Conservation (phyloP, 2,888 invertebrate genomes). For the Pecten maximus region DNA sequence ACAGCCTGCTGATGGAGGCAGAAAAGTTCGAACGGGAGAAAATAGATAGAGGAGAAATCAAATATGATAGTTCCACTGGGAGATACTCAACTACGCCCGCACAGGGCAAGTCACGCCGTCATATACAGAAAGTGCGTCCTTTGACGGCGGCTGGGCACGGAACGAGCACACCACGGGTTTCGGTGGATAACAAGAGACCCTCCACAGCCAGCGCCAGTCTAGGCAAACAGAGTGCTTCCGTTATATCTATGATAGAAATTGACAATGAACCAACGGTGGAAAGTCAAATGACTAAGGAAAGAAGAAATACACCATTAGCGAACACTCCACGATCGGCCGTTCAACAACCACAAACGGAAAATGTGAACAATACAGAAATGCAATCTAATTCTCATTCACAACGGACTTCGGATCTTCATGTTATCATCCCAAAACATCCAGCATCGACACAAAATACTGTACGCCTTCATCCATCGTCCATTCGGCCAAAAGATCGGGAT, state of each 20-base stretch:
- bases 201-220: slow-evolving; percentile 30
- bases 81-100: not conserved
- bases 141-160: slow-evolving; percentile 45
- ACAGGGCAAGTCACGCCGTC: not conserved
- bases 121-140: slow-evolving; percentile 39
- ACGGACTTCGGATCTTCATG: not conserved
- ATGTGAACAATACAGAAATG: not conserved
- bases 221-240: not conserved
- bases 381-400: not conserved
- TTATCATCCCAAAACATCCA: not conserved
- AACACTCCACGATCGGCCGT: not conserved
- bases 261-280: not conserved
- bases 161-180: not conserved
- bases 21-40: slow-evolving; percentile 44
- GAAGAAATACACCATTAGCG: not conserved
- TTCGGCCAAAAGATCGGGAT: not conserved
- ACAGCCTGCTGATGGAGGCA: slow-evolving; percentile 47
- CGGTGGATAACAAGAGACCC: slow-evolving; percentile 46
- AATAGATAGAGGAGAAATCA: slow-evolving; percentile 30
- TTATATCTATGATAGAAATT: not conserved
- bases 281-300: not conserved
- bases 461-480: not conserved
- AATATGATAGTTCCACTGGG: not conserved
- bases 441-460: not conserved
- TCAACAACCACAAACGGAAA: not conserved